Percentiles rank a stretch among this genome's conserved stretches.
These are phyloP conservation scores for Bursaphelenchus mucronatus DNA, from an alignment of 1,140 invertebrate genomes.

Conservation along the genomic window DNA sequence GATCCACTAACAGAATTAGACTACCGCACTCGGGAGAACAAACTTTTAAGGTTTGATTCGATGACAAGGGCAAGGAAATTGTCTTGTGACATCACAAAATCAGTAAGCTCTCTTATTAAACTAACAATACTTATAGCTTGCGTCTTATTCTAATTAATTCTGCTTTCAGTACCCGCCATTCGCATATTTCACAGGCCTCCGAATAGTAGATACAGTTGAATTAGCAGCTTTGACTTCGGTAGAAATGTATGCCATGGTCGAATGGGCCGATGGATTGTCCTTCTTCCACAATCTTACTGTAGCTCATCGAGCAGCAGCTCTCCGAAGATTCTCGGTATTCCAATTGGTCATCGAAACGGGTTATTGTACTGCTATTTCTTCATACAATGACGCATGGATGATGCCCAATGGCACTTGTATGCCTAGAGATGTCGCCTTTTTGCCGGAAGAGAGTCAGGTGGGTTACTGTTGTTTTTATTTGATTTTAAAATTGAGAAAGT, in stretches of 20 bases:
- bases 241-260: constrained; percentile 6
- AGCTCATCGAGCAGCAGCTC: constrained; percentile 10
- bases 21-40: too few relatives aligned
- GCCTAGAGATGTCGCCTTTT: constrained; percentile 1
- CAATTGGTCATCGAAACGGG: constrained; percentile 16
- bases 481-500: too few relatives aligned
- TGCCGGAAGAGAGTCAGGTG: constrained; percentile 3
- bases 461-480: background rate
- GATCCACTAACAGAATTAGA: background rate
- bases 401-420: constrained; percentile 16
- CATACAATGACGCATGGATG: constrained; percentile 10
- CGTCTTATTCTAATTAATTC: too few relatives aligned
- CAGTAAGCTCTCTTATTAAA: background rate
- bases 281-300: constrained; percentile 10
- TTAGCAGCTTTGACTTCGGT: constrained; percentile 6
- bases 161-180: background rate
- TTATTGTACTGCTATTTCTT: constrained; percentile 11
- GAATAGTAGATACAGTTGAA: constrained; percentile 18
- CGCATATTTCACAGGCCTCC: constrained; percentile 11
- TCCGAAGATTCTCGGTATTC: constrained; percentile 9
- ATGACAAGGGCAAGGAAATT: constrained; percentile 10
- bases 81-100: background rate
- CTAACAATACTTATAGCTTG: constrained; percentile 3
- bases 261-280: constrained; percentile 3
- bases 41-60: background rate